phyloP scores from a whole-genome alignment of 2,797 vertebrate species.

The Sternarchorhynchus goeldii region DNA sequence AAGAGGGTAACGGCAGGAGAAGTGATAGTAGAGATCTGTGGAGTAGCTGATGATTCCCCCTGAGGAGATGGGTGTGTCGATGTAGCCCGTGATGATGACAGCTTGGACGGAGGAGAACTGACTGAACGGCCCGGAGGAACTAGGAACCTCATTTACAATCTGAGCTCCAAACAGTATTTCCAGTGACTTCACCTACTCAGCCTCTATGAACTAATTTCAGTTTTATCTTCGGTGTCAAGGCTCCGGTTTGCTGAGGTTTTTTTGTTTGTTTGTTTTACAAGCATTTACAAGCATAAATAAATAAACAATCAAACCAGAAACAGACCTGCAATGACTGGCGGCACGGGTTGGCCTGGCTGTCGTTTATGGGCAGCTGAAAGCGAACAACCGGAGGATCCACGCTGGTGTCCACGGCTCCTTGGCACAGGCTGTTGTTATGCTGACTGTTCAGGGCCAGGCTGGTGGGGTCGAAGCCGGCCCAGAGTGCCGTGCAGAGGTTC shows the following conservation, averaged over 20 bases:
- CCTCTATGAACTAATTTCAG: too few species aligned
- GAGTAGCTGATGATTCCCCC: slow-evolving; percentile 75
- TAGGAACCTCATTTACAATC: slow-evolving; percentile 75
- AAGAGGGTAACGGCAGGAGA: slow-evolving; percentile 80
- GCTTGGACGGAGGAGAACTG: slow-evolving; percentile 73
- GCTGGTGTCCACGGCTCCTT: slow-evolving; percentile 65
- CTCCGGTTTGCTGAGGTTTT: not conserved
- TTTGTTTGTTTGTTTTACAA: not conserved
- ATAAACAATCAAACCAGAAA: not conserved
- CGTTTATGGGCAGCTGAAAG: slow-evolving; percentile 75
- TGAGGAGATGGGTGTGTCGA: slow-evolving; percentile 68
- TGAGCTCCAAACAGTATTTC: slow-evolving; percentile 40
- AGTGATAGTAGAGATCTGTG: slow-evolving; percentile 80
- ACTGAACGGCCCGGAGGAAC: slow-evolving; percentile 67
- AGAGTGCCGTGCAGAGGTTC: slow-evolving; percentile 77
- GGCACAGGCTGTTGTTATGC: slow-evolving; percentile 67
- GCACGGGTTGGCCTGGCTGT: slow-evolving; percentile 73
- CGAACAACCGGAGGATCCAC: slow-evolving; percentile 71
- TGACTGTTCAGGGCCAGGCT: slow-evolving; percentile 75
- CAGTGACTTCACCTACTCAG: too few species aligned
- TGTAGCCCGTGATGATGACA: slow-evolving; percentile 75
- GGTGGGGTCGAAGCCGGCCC: slow-evolving; percentile 70
- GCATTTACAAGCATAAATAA: not conserved
- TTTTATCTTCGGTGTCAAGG: too few species aligned
- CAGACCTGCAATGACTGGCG: slow-evolving; percentile 75